Base-by-base conservation (phyloP, 2,113 vertebrate species). In the Pampusana beccarii region DNA sequence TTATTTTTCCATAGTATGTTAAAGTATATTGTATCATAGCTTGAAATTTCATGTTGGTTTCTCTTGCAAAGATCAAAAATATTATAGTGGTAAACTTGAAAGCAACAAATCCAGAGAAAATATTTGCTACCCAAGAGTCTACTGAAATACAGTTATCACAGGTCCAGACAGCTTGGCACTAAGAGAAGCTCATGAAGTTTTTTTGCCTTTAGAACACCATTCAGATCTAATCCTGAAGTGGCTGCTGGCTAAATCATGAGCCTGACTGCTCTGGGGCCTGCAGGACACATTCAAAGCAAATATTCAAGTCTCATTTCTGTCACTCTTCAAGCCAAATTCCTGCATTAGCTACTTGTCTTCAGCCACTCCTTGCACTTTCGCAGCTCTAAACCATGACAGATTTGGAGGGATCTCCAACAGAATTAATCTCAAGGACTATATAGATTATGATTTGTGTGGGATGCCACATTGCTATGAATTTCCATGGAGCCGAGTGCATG, bases 21-120 rank as follows among this genome's bases (percentile, higher is more conserved):
- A 89, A 90, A 88, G 31, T 86, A 60, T 56, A 25, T 67, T 88
- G 50, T 54, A 73, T 72, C 8, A 9, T 50, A 95, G 51, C 61
- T 73, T 51, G 9, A 94, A 74, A 95, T 89, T 69, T 95, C 90
- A 36, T 42, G 31, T 84, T 89, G 62, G 10, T 67, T 85, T 88
- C 54, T 85, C 34, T 79, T 88, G 36, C 80, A 88, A 93, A 95
- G 92, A 87, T 80, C 46, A 69, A 53, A 94, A 84, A 2, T 25
- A 26, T 94, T 84, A 58, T 93, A 46, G 53, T 91, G 84, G 71
- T 83, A 90, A 97, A 91, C 72, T 92, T 97, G 40, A 88, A 97
- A 94, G 61, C 58, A 78, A 70, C 90, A 80, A 95, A 80, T 95
- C 84, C 80, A 90, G 82, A 88, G 91, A 66, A 92, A 96, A 70